Evolutionary conservation across 2,888 invertebrate genomes (phyloP).

Genomic region (Disparrhopalites patrizii): DNA sequence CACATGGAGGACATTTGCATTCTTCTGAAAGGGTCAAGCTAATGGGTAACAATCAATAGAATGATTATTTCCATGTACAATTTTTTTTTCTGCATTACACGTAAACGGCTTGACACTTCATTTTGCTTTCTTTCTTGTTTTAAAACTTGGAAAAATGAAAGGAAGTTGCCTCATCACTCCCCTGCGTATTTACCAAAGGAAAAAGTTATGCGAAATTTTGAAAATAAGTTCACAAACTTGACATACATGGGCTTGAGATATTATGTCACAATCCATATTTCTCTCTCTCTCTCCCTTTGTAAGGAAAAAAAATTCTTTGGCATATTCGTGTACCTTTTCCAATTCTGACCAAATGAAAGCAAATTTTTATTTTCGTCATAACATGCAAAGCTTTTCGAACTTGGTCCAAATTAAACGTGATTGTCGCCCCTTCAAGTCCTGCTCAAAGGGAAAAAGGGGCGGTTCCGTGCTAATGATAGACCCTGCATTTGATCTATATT

Average conservation of each 20-base stretch:
- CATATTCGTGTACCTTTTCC: too few relatives aligned
- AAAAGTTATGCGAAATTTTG: slow-evolving; percentile 2
- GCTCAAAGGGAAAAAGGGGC: too few relatives aligned
- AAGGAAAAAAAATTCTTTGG: too few relatives aligned
- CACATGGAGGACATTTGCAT: too few relatives aligned
- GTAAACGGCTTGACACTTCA: neutral
- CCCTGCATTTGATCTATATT: too few relatives aligned
- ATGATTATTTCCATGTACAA: neutral
- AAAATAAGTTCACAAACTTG: slow-evolving; percentile 36
- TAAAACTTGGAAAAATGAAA: neutral
- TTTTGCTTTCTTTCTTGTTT: neutral
- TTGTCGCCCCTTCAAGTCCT: too few relatives aligned
- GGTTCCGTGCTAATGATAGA: too few relatives aligned
- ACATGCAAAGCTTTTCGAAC: neutral
- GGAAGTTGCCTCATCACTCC: slow-evolving; percentile 4
- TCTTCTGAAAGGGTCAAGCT: too few relatives aligned
- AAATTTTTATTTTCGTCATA: too few relatives aligned
- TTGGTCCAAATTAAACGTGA: too few relatives aligned
- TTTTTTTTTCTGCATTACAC: neutral
- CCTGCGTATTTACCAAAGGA: neutral
- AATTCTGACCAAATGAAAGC: too few relatives aligned
- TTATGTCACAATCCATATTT: neutral
- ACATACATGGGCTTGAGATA: slow-evolving; percentile 19
- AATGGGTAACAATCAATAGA: neutral
- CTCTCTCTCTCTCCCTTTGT: neutral